Percentiles rank a stretch among this genome's conserved stretches.
These are phyloP conservation scores for Glaucomys volans DNA, from an alignment of 2,113 vertebrate species.

Conservation along the genomic window DNA sequence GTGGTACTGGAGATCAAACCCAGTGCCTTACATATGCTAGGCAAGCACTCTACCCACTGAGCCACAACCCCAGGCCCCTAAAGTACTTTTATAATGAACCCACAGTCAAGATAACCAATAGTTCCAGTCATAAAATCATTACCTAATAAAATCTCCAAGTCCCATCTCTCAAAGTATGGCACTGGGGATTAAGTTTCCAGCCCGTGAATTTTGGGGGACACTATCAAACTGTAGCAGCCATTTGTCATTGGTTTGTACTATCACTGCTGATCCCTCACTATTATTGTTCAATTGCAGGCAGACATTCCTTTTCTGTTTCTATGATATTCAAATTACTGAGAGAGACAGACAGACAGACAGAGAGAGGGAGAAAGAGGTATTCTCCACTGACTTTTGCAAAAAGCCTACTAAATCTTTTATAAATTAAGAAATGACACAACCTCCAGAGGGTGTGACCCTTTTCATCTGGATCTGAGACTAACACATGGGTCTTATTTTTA, in stretches of 20 bases:
- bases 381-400: neutral
- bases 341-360: neutral
- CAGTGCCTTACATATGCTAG: no score
- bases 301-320: neutral
- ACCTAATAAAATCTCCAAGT: neutral
- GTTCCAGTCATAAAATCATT: no score
- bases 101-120: neutral
- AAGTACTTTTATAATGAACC: neutral
- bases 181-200: neutral
- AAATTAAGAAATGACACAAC: neutral
- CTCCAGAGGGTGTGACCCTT: neutral
- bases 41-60: no score
- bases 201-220: no score
- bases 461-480: neutral
- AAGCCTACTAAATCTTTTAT: neutral
- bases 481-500: neutral
- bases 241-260: neutral
- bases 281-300: neutral
- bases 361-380: neutral
- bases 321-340: neutral
- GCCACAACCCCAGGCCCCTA: no score
- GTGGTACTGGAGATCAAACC: no score
- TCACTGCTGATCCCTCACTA: neutral
- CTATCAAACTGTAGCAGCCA: neutral
- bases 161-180: neutral